Conservation (phyloP, 2,888 invertebrate genomes). For the Rugalucina vietnamica region DNA sequence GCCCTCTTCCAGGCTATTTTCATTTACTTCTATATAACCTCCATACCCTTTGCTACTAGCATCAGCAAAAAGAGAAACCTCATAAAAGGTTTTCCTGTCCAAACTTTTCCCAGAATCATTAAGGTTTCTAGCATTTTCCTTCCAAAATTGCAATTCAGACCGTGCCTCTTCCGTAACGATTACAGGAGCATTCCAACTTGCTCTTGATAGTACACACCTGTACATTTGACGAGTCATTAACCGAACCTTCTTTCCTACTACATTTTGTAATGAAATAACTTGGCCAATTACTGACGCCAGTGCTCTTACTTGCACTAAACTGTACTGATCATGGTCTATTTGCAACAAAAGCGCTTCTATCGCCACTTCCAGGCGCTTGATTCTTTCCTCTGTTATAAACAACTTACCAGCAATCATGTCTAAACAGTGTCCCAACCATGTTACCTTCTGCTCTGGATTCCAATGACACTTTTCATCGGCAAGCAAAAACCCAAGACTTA, state of each 20-base stretch:
- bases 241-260: slow-evolving; percentile 3
- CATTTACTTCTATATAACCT: slow-evolving; percentile 11
- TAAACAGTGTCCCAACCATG: background rate
- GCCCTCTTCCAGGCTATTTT: background rate
- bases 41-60: slow-evolving; percentile 27
- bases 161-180: slow-evolving; percentile 4
- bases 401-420: background rate
- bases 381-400: background rate
- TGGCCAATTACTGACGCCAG: background rate
- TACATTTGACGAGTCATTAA: background rate
- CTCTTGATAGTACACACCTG: slow-evolving; percentile 17
- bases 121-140: background rate
- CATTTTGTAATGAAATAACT: background rate
- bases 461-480: background rate
- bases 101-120: background rate
- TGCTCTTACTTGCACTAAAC: background rate
- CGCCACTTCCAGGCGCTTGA: background rate
- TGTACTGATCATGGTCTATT: background rate
- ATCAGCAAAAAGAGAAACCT: slow-evolving; percentile 10
- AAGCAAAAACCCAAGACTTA: background rate
- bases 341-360: background rate
- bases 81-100: background rate
- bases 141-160: slow-evolving; percentile 22
- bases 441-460: background rate
- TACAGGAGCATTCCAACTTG: slow-evolving; percentile 37